Base-by-base conservation (phyloP, 1,140 invertebrate species). In the Oryzaephilus surinamensis region DNA sequence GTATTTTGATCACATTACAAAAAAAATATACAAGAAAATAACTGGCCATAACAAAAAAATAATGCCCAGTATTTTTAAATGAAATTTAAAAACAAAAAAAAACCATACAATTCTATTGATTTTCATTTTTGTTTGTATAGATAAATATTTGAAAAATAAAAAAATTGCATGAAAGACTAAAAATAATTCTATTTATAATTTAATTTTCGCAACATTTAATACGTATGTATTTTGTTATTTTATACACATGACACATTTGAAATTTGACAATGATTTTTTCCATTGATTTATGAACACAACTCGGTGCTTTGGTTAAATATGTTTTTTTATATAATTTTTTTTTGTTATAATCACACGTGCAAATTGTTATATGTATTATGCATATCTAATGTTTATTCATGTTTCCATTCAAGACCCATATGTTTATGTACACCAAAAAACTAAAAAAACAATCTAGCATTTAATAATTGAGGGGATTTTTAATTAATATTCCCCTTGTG, bases 201-300 rank as follows among this genome's bases (percentile, higher is more conserved):
- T 36, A 27, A 14, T 24, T 12, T 23, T 45, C 30, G 39, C 38
- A 41, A 37, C 29, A 29, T 27, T 23, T 36, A 36, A 43, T 34
- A 13, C 33, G 33, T 36, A 36, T 36, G 14, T 12, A 23, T 26
- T 26, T 26, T 5, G 17, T 20, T 3, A 17, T 12, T 21, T 14
- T 23, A 18, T 33, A 14, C 23, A 31, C n/a, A n/a, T n/a, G n/a
- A n/a, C n/a, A n/a, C n/a, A n/a, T n/a, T n/a, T n/a, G 16, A 42
- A 42, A 12, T 43, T 33, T 37, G n/a, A n/a, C n/a, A n/a, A n/a
- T n/a, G n/a, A n/a, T n/a, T n/a, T n/a, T n/a, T n/a, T n/a, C n/a
- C n/a, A n/a, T n/a, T n/a, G n/a, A n/a, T 32, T 39, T 28, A 43
- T 52, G 50, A 52, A 52, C 50, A 52, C 50, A 52, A 48, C 45